A percentile compares a stretch with the other conserved stretches of the same genome.
Conservation (phyloP, 2,797 vertebrate species). For the Poecilia picta region DNA sequence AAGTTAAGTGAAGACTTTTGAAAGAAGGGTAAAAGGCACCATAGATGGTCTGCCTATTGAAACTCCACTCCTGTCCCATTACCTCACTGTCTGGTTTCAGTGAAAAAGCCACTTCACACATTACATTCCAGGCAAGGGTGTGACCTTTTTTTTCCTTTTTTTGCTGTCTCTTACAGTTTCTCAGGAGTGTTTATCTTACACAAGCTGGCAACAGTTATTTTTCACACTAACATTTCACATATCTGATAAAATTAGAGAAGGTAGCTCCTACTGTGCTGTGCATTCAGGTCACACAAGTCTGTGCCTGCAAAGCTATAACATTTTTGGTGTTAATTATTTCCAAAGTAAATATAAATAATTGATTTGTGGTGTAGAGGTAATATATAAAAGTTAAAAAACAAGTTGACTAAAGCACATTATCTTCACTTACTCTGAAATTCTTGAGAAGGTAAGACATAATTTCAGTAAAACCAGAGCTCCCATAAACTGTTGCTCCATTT, state of each 20-base stretch:
- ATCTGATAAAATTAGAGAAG: not conserved
- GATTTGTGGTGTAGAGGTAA: not conserved
- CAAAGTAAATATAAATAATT: not conserved
- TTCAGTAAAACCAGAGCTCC: not conserved
- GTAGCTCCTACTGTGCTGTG: not conserved
- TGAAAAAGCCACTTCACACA: conserved; percentile 51
- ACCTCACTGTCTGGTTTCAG: conserved; percentile 42
- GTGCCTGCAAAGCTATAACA: not conserved
- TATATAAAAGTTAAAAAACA: not conserved
- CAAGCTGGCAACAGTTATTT: not conserved
- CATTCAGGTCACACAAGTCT: not conserved
- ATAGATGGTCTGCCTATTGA: not conserved
- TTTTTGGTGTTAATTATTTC: not conserved
- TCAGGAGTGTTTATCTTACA: not conserved
- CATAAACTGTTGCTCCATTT: not conserved
- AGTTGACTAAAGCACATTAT: not conserved
- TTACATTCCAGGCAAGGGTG: conserved; percentile 66
- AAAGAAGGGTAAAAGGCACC: not conserved
- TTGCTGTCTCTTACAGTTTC: not conserved
- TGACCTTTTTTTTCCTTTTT: conserved; percentile 32
- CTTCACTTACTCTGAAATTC: not conserved
- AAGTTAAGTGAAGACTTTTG: not conserved
- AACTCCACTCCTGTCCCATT: not conserved
- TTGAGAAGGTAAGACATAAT: not conserved
- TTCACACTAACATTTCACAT: not conserved